Evolutionary conservation across 2,797 vertebrate genomes (phyloP).

Genomic region (Argyrosomus regius): DNA sequence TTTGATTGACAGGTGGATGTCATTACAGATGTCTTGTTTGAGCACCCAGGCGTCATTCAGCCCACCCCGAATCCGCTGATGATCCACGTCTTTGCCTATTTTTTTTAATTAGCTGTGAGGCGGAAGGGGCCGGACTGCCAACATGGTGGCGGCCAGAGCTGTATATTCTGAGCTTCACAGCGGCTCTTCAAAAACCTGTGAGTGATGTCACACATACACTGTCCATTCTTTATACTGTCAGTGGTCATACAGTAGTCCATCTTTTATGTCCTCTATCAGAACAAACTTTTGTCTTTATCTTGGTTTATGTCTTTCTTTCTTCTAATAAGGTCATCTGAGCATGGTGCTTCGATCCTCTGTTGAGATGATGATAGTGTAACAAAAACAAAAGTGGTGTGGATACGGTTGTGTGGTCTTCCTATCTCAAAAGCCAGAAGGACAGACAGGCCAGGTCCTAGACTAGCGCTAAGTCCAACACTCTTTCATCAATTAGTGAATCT

Average conservation of each 20-base stretch:
- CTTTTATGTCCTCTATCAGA: neutral
- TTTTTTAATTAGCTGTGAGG: too few relatives aligned
- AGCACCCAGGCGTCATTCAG: too few relatives aligned
- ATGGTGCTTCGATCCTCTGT: neutral
- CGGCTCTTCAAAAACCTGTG: too few relatives aligned
- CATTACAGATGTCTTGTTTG: too few relatives aligned
- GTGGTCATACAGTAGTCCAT: neutral
- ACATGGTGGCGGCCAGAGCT: too few relatives aligned
- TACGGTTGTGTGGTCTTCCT: slow-evolving; percentile 74
- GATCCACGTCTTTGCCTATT: too few relatives aligned
- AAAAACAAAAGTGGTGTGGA: slow-evolving; percentile 37
- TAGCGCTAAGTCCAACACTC: slow-evolving; percentile 65
- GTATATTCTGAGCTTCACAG: too few relatives aligned
- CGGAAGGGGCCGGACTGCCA: too few relatives aligned
- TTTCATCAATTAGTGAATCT: slow-evolving; percentile 76
- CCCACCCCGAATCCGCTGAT: too few relatives aligned
- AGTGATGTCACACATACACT: too few relatives aligned
- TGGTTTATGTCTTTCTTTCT: neutral
- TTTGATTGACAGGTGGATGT: too few relatives aligned
- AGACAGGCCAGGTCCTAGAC: slow-evolving; percentile 42
- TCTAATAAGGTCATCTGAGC: slow-evolving; percentile 10
- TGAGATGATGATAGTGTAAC: slow-evolving; percentile 22
- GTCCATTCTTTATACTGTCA: too few relatives aligned
- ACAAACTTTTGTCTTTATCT: neutral
- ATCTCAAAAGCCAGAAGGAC: slow-evolving; percentile 41